Evolutionary conservation across 2,113 vertebrate genomes (phyloP).

Genomic region (Vulpes vulpes): DNA sequence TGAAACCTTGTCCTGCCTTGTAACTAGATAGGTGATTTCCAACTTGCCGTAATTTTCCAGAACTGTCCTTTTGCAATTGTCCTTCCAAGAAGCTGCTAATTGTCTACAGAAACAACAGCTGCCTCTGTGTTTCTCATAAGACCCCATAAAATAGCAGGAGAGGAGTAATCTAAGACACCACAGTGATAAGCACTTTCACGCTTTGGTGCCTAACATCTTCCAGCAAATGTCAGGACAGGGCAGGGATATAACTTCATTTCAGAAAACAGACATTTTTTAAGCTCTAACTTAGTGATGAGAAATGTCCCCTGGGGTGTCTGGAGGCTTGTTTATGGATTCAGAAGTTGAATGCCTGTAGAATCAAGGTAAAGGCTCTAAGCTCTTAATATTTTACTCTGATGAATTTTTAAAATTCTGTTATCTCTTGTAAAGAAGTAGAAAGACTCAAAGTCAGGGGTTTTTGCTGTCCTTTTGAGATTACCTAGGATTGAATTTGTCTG

Average conservation of each 20-base stretch:
- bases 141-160: neutral
- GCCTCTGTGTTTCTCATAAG: neutral
- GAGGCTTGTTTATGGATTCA: neutral
- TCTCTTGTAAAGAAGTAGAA: neutral
- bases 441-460: neutral
- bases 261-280: neutral
- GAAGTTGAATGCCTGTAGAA: neutral
- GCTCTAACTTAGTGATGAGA: neutral
- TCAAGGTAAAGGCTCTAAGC: neutral
- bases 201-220: neutral
- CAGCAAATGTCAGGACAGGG: neutral
- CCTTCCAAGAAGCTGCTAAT: neutral
- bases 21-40: neutral
- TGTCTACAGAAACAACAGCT: neutral
- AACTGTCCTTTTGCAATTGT: neutral
- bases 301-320: neutral
- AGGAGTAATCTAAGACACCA: neutral
- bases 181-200: no score
- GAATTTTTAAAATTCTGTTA: neutral
- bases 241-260: neutral
- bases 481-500: no score
- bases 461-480: neutral
- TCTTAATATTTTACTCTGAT: neutral
- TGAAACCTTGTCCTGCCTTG: accelerated
- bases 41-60: neutral